These are phyloP conservation scores for Diceros bicornis DNA, from an alignment of 2,797 vertebrate species.

Conservation along the genomic window DNA sequence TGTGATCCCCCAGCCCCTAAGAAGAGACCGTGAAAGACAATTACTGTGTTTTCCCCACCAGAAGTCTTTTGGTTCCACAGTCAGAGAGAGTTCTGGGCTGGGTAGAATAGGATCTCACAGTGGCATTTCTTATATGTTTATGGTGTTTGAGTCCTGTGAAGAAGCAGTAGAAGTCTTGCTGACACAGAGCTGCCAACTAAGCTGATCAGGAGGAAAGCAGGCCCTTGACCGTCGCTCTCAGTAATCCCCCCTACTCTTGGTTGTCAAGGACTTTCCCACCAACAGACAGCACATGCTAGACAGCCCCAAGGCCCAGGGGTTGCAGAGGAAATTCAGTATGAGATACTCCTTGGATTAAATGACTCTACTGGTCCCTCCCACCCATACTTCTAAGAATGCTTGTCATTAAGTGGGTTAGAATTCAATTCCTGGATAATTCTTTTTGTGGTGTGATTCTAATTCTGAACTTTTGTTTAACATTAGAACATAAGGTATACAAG, in stretches of 20 bases:
- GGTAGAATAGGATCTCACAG: not conserved
- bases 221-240: rapidly evolving
- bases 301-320: rapidly evolving
- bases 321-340: not conserved
- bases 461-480: not conserved
- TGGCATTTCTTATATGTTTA: not conserved
- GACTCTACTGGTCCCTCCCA: rapidly evolving
- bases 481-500: not conserved
- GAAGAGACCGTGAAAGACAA: not conserved
- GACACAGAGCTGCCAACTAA: not conserved
- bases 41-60: not conserved
- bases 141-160: not conserved
- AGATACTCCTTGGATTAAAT: not conserved
- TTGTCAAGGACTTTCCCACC: not conserved
- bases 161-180: not conserved
- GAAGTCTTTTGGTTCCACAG: not conserved
- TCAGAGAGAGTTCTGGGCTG: not conserved
- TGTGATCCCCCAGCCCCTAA: not conserved
- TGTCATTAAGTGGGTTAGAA: not conserved
- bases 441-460: not conserved
- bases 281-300: not conserved
- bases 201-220: not conserved
- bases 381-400: not conserved
- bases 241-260: not conserved
- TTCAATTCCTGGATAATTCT: not conserved